These are phyloP conservation scores for Morphnarchus princeps DNA, from an alignment of 2,113 vertebrate genomes.

Conservation along the genomic window DNA sequence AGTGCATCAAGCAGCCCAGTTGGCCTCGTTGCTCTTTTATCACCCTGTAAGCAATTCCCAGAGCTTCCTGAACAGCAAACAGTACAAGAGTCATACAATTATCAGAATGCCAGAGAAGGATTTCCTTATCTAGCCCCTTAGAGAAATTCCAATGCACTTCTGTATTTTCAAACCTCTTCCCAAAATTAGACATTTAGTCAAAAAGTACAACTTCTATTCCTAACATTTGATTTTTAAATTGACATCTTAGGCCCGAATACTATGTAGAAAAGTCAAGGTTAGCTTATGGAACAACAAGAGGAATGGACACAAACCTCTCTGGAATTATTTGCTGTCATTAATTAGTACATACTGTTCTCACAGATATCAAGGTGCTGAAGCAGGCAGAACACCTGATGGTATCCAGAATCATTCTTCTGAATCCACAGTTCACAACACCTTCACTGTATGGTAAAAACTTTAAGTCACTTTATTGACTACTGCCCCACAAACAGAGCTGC, in stretches of 20 bases:
- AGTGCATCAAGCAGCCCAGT: not conserved
- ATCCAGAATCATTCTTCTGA: constrained; percentile 9
- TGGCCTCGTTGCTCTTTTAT: not conserved
- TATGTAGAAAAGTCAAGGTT: not conserved
- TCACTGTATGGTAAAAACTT: not conserved
- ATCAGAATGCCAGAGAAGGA: not conserved
- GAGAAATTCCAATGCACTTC: not conserved
- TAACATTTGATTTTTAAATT: not conserved
- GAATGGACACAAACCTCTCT: not conserved
- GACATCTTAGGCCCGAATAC: not conserved
- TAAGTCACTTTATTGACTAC: not conserved
- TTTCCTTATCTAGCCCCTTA: not conserved
- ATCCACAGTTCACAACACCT: not conserved
- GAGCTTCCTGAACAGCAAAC: not conserved
- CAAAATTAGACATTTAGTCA: not conserved
- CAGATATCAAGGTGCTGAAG: constrained; percentile 30
- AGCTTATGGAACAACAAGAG: not conserved
- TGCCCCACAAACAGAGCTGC: not conserved
- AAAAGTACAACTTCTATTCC: not conserved
- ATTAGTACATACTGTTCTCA: not conserved
- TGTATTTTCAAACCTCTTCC: not conserved
- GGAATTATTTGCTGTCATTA: not conserved
- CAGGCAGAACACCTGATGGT: constrained; percentile 28
- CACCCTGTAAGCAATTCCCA: not conserved
- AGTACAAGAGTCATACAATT: not conserved